phyloP scores from a whole-genome alignment of 1,140 invertebrate species.

The Formica exsecta region DNA sequence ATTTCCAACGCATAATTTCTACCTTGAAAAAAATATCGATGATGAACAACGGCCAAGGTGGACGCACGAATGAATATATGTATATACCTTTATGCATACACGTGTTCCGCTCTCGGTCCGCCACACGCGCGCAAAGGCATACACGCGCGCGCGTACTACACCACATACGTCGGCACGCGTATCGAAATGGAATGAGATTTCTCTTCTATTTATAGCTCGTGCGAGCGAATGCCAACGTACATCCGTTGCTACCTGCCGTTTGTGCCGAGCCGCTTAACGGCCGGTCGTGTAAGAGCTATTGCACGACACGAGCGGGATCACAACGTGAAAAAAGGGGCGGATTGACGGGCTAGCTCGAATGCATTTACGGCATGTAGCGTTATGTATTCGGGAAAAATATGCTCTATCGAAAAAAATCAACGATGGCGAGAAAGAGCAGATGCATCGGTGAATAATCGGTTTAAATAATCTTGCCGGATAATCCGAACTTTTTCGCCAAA shows the following conservation, averaged over 20 bases:
- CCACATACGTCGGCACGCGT: conserved; percentile 76
- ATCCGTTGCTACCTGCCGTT: conserved; percentile 84
- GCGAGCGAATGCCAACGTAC: conserved; percentile 81
- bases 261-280: conserved; percentile 70
- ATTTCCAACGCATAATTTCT: conserved; percentile 32
- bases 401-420: not conserved
- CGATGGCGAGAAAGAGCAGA: too few relatives aligned
- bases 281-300: conserved; percentile 60
- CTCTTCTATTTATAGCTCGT: conserved; percentile 86
- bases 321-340: conserved; percentile 23
- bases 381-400: conserved; percentile 24
- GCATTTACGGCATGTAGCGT: not conserved
- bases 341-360: conserved; percentile 6
- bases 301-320: conserved; percentile 34
- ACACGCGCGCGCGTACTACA: not conserved
- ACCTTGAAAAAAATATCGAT: conserved; percentile 48
- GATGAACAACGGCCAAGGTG: conserved; percentile 56
- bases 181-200: conserved; percentile 85
- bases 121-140: too few relatives aligned
- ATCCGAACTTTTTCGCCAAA: not conserved
- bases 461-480: not conserved
- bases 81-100: conserved; percentile 43
- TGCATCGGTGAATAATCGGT: not conserved
- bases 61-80: conserved; percentile 16
- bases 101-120: not conserved